phyloP scores from a whole-genome alignment of 2,888 invertebrate species.

The Pollenia labialis region DNA sequence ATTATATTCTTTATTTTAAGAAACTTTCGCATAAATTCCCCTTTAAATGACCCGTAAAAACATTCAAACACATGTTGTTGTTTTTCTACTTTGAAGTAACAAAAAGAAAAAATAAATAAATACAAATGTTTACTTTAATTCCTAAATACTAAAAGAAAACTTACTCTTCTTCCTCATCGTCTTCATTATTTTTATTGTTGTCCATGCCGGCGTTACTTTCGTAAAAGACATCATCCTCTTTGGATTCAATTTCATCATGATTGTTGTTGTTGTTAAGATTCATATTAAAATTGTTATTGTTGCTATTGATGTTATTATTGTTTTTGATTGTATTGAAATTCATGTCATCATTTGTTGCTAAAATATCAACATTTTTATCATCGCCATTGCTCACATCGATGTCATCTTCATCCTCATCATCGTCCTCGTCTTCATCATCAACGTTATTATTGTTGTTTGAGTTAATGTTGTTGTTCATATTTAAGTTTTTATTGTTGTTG shows the following conservation, averaged over 20 bases:
- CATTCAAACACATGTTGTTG: background rate
- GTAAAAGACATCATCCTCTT: constrained; percentile 89
- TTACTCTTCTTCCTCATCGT: constrained; percentile 87
- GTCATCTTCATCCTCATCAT: constrained; percentile 84
- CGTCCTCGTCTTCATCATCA: constrained; percentile 73
- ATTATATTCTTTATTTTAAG: background rate
- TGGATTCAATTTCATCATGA: constrained; percentile 78
- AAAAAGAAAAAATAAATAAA: background rate
- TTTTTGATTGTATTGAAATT: constrained; percentile 69
- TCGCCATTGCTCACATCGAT: constrained; percentile 84
- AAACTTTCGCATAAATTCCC: background rate
- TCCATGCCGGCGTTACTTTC: constrained; percentile 88
- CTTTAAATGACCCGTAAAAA: constrained; percentile 6
- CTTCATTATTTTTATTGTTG: constrained; percentile 76
- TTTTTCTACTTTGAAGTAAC: background rate
- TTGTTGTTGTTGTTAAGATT: constrained; percentile 82
- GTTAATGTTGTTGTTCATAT: constrained; percentile 83
- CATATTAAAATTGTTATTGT: constrained; percentile 85
- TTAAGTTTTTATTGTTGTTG: constrained; percentile 59
- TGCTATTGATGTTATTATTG: constrained; percentile 64
- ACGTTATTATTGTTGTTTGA: constrained; percentile 77
- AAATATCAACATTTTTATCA: constrained; percentile 73
- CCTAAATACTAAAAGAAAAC: constrained; percentile 64
- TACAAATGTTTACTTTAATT: background rate
- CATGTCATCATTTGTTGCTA: constrained; percentile 69